These are phyloP conservation scores for Pseudomyrmex flavicornis DNA, from an alignment of 1,140 invertebrate species.

Conservation along the genomic window DNA sequence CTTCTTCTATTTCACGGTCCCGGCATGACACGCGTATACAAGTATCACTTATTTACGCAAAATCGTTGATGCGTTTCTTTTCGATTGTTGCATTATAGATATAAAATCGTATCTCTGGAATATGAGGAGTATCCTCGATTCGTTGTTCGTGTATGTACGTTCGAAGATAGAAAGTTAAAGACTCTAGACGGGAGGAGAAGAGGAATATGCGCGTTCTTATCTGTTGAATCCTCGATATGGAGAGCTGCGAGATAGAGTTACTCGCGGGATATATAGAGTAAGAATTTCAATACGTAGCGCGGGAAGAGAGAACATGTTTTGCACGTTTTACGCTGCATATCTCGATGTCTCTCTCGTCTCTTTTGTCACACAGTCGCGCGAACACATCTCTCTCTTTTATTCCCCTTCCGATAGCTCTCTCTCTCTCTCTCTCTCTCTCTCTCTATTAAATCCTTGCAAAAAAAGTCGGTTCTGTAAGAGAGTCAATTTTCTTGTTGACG, in stretches of 20 bases:
- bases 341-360: too few species aligned
- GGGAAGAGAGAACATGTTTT: background rate
- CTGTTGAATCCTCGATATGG: background rate
- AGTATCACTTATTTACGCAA: background rate
- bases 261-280: slow-evolving; percentile 11
- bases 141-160: background rate
- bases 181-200: background rate
- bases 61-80: slow-evolving; percentile 1
- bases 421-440: too few species aligned
- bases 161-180: background rate
- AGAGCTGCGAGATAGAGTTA: slow-evolving; percentile 28
- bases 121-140: background rate
- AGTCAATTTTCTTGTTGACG: slow-evolving; percentile 5
- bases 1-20: background rate
- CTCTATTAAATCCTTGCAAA: slow-evolving; percentile 5
- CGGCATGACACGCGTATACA: background rate
- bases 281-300: slow-evolving; percentile 18
- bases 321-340: background rate
- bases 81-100: background rate
- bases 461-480: slow-evolving; percentile 22
- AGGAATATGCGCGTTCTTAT: background rate
- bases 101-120: background rate
- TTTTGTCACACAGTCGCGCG: background rate
- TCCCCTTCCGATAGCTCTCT: background rate
- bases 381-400: too few species aligned